Percentiles rank a stretch among this genome's conserved stretches.
These are phyloP conservation scores for Cantharis flavilabris DNA, from an alignment of 2,888 invertebrate genomes.

Conservation along the genomic window DNA sequence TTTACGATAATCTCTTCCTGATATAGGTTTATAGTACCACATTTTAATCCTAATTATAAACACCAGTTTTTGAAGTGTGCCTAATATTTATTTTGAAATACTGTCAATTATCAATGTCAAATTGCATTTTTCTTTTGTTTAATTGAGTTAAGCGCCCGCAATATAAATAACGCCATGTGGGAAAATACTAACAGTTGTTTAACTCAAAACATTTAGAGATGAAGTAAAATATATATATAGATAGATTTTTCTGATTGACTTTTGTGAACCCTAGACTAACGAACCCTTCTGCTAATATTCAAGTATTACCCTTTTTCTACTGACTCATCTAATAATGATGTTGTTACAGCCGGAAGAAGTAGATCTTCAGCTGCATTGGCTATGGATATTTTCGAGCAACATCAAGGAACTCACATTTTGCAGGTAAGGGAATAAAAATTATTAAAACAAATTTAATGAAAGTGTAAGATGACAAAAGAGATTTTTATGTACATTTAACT, in stretches of 20 bases:
- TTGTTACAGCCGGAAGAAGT: slow-evolving; percentile 74
- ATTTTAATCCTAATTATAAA: background rate
- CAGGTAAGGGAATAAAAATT: slow-evolving; percentile 68
- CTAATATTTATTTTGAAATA: background rate
- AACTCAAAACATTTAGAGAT: background rate
- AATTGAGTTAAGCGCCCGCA: background rate
- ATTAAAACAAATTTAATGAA: background rate
- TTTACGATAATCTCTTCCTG: background rate
- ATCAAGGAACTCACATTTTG: slow-evolving; percentile 96
- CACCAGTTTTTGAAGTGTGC: background rate
- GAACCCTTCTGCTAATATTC: slow-evolving; percentile 34
- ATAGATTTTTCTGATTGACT: background rate
- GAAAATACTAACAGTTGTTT: slow-evolving; percentile 1
- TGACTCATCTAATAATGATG: slow-evolving; percentile 37
- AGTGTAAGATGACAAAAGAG: slow-evolving; percentile 14
- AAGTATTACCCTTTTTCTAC: slow-evolving; percentile 38
- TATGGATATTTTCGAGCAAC: slow-evolving; percentile 91
- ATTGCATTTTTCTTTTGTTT: background rate
- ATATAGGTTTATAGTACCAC: background rate
- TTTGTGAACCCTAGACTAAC: slow-evolving; percentile 23
- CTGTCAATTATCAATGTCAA: background rate
- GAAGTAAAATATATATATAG: background rate
- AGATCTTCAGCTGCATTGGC: slow-evolving; percentile 73
- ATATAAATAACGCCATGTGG: background rate
- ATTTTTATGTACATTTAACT: background rate